Evolutionary conservation across 2,888 invertebrate genomes (phyloP), one percentile per base, ranked within the genome.

Genomic region (Standfussiana lucernea): DNA sequence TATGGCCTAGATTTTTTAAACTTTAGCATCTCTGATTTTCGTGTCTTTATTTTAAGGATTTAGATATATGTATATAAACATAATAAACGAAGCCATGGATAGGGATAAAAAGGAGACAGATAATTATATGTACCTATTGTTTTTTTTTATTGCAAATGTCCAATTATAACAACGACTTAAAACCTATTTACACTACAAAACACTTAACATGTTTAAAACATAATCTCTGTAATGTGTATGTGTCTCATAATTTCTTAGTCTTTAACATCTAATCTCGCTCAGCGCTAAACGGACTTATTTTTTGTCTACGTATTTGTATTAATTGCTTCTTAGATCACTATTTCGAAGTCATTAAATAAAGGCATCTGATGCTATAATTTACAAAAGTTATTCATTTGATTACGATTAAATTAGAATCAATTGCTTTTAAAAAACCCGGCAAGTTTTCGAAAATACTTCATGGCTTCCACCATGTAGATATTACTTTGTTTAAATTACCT

Each of bases 321-420:
- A 18, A 0, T 59, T 18, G 32, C 32, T 59, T 18, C 8, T 18
- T 59, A 32, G 11, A 28, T 35, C 10, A 21, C 3, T 21, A 61
- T 61, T 21, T 35, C 10, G 10, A 61, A 59, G 18, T 21, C 10
- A 61, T 35, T 21, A 32, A 32, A 21, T 32, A 35, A 61, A 10
- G 18, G 1, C 21, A 35, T 61, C 1, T 10, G 21, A 61, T 53
- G 21, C 10, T 35, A 21, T 32, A 32, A 61, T 32, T 59, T 32
- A 8, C 21, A 35, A 61, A 37, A n/a, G 28, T 45, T 28, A 65
- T 11, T 21, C n/a, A 8, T 28, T 21, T 11, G 28, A 32, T 59
- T 37, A 80, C 56, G 56, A 80, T 72, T 80, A 15, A 21, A 72
- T 45, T n/a, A 37, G 2, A 65, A 28, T 21, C 32, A 42, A 32